Evolutionary conservation across 2,113 vertebrate species (phyloP).

Genomic region (Prionailurus viverrinus): DNA sequence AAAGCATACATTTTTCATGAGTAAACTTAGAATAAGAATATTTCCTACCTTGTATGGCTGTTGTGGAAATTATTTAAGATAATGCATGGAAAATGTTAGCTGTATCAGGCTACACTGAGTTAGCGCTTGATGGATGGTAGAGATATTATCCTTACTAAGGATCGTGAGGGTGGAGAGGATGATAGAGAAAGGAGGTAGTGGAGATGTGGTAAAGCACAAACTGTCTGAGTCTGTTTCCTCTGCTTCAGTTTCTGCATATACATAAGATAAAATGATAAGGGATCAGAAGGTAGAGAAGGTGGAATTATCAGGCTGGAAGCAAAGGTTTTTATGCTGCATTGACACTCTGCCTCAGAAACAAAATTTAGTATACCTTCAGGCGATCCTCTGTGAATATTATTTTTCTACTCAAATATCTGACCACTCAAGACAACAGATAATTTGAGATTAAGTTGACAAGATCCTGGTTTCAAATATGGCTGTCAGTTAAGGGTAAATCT

Average conservation of each 20-base stretch:
- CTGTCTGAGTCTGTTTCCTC: background rate
- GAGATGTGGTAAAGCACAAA: background rate
- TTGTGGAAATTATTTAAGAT: background rate
- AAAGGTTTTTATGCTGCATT: background rate
- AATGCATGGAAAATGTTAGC: background rate
- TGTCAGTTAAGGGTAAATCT: background rate
- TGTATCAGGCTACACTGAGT: background rate
- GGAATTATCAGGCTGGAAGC: background rate
- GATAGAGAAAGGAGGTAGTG: background rate
- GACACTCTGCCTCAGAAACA: background rate
- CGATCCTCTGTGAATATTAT: background rate
- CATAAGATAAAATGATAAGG: background rate
- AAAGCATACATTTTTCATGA: background rate
- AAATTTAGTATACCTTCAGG: background rate
- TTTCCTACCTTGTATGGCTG: background rate
- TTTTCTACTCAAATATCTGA: background rate
- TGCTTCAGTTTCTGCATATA: background rate
- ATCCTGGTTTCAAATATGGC: background rate
- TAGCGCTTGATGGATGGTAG: background rate
- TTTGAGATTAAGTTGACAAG: slow-evolving; percentile 3
- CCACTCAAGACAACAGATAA: background rate
- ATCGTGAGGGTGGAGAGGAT: background rate
- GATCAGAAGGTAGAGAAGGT: background rate
- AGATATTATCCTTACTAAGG: background rate
- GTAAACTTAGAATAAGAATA: slow-evolving; percentile 12